Base-by-base conservation (phyloP, 2,113 vertebrate species). In the Chaenocephalus aceratus region DNA sequence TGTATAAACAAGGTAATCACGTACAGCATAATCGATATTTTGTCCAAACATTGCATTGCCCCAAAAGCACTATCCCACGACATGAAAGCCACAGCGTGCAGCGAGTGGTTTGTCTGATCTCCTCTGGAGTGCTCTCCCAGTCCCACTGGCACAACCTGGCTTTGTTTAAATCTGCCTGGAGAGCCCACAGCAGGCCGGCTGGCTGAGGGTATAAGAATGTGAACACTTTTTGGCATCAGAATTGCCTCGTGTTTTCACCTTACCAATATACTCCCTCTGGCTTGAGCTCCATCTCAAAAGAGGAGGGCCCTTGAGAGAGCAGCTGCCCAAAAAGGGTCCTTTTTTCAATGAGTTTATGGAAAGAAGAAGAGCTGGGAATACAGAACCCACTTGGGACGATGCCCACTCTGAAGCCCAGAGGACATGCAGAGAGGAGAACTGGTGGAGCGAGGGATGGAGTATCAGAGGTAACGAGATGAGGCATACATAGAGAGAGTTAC, bases 211-310 rank as follows among this genome's bases (percentile, higher is more conserved):
- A 58, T 72, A 73, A 86, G 71, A 68, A 67, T 84, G 52, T 60
- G 72, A 83, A 68, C 52, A 74, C 70, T 73, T 80, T 79, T 67
- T 84, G 82, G 63, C 68, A 86, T 77, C 60, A 59, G 78, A 72
- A 15, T 21, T 59, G 41, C 59, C 63, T 86, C 66, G 77, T 75
- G 69, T 82, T 89, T 82, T 74, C 9, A 30, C 53, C 66, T 63
- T 71, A 86, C 84, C 87, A 89, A 87, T 82, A 89, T 70, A 12
- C 36, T 9, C 74, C 69, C 69, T 79, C 49, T 54, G 46, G 68
- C 59, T 67, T 80, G 66, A 92, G 92, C 91, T 91, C 86, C 87
- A 92, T 89, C 81, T 93, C 82, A 89, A 92, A 93, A 88, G 76
- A 46, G 63, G 21, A 77, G 46, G 14, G 70, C 68, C 83, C 79